Evolutionary conservation across 2,888 invertebrate genomes (phyloP).

Genomic region (Odiellus spinosus): DNA sequence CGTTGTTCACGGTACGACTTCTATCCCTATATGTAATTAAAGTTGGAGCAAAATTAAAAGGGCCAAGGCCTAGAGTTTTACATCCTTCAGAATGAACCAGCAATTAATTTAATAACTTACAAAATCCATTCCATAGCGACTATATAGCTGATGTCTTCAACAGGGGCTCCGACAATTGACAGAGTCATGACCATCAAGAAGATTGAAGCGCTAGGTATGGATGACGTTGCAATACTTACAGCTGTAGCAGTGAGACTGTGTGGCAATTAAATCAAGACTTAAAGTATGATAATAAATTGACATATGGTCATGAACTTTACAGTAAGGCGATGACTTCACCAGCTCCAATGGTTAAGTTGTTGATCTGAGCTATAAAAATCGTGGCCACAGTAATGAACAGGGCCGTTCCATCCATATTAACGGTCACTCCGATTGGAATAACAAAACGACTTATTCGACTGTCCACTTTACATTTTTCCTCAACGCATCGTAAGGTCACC

Average conservation of each 20-base stretch:
- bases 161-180: conserved; percentile 63
- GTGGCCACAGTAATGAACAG: conserved; percentile 75
- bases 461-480: conserved; percentile 24
- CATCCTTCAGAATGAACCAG: background rate
- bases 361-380: conserved; percentile 74
- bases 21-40: conserved; percentile 45
- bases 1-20: conserved; percentile 69
- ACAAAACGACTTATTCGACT: conserved; percentile 27
- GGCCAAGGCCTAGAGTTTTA: background rate
- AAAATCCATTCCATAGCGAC: conserved; percentile 83
- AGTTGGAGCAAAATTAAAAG: background rate
- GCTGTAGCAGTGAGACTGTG: conserved; percentile 60
- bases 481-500: conserved; percentile 27
- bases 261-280: background rate
- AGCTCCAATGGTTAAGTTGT: conserved; percentile 56
- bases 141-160: conserved; percentile 60
- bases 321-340: conserved; percentile 75
- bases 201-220: conserved; percentile 69
- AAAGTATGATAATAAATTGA: background rate
- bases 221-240: conserved; percentile 73
- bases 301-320: conserved; percentile 38
- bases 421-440: conserved; percentile 29
- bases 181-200: conserved; percentile 63
- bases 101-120: conserved; percentile 40
- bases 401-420: conserved; percentile 79